Evolutionary conservation across 2,888 invertebrate genomes (phyloP).

Genomic region (Heliconius ethilla): DNA sequence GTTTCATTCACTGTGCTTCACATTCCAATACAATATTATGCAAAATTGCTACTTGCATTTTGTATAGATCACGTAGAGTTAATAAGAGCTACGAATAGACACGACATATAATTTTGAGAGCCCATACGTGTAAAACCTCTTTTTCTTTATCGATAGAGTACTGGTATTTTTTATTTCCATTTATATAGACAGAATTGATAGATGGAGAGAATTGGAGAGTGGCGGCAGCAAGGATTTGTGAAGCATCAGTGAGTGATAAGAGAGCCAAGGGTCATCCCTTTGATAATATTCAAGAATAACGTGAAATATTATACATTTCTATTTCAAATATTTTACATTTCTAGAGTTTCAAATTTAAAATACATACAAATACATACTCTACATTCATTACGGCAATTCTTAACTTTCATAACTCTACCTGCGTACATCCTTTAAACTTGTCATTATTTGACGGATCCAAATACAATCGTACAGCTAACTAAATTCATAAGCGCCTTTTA

Average conservation of each 20-base stretch:
- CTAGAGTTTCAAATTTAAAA: too few relatives aligned
- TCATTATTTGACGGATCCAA: slow-evolving; percentile 4
- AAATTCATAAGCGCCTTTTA: slow-evolving; percentile 19
- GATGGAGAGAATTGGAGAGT: background rate
- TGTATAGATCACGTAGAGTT: slow-evolving; percentile 20
- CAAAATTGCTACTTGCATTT: slow-evolving; percentile 23
- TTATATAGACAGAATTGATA: background rate
- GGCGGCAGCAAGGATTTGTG: background rate
- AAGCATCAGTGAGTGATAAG: too few relatives aligned
- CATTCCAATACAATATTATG: slow-evolving; percentile 28
- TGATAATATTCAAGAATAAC: too few relatives aligned
- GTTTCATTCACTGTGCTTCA: slow-evolving; percentile 30
- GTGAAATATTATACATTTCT: too few relatives aligned
- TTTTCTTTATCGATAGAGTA: too few relatives aligned
- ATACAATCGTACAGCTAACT: slow-evolving; percentile 2
- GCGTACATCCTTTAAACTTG: slow-evolving; percentile 17
- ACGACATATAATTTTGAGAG: background rate
- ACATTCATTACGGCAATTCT: background rate
- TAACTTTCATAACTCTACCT: background rate
- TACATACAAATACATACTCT: background rate
- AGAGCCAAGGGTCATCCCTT: too few relatives aligned
- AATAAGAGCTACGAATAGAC: background rate
- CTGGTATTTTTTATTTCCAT: background rate
- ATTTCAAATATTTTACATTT: too few relatives aligned
- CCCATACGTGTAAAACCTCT: too few relatives aligned